A percentile compares a stretch with the other conserved stretches of the same genome.
These are phyloP conservation scores for Otocyon megalotis DNA, from an alignment of 2,113 vertebrate species.

Conservation along the genomic window DNA sequence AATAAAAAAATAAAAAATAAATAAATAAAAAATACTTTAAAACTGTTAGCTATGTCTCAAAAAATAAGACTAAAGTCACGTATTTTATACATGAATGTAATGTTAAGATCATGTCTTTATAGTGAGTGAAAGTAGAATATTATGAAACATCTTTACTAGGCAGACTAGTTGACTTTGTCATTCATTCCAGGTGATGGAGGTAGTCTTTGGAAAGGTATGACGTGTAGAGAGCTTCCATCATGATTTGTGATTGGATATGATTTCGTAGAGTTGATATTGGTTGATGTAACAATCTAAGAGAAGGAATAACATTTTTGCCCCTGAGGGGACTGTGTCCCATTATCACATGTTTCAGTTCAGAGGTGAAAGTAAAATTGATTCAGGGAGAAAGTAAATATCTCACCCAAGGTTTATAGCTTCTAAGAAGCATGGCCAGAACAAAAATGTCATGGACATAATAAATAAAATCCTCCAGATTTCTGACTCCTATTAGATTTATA, in stretches of 20 bases:
- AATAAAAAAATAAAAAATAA: neutral
- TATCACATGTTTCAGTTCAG: neutral
- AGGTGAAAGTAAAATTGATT: neutral
- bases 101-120: neutral
- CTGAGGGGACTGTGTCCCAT: too few species aligned
- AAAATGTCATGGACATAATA: neutral
- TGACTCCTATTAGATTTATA: neutral
- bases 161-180: neutral
- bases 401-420: neutral
- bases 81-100: neutral
- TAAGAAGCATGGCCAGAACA: neutral
- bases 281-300: neutral
- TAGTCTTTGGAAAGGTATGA: neutral
- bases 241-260: neutral
- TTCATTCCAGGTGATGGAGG: neutral
- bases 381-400: neutral
- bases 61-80: neutral
- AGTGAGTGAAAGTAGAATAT: neutral
- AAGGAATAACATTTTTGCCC: neutral
- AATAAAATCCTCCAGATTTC: neutral
- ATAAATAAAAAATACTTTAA: too few species aligned
- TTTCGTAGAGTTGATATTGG: neutral
- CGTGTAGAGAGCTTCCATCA: neutral
- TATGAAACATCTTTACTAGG: neutral
- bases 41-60: neutral